Percentiles rank a stretch among this genome's conserved stretches.
These are phyloP conservation scores for Luscinia megarhynchos DNA, from an alignment of 2,797 vertebrate genomes.

Conservation along the genomic window DNA sequence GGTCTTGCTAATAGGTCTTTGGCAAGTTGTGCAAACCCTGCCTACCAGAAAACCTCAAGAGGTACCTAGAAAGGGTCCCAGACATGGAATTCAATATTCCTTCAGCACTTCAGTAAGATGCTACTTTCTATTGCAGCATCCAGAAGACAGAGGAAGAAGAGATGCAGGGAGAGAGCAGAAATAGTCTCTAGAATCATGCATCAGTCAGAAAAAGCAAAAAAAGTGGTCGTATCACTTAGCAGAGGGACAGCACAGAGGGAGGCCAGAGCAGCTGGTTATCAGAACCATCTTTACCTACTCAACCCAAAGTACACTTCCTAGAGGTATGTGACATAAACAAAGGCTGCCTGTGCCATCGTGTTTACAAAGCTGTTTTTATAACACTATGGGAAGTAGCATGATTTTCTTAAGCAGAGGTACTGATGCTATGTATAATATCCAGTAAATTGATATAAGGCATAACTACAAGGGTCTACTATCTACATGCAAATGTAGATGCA, in stretches of 20 bases:
- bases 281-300: not conserved
- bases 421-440: not conserved
- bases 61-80: not conserved
- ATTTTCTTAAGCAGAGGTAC: not conserved
- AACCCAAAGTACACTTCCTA: not conserved
- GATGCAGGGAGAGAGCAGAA: not conserved
- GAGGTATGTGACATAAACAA: not conserved
- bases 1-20: not conserved
- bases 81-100: not conserved
- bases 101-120: not conserved
- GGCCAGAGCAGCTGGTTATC: not conserved
- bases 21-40: not conserved
- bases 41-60: not conserved
- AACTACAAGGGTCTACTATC: not conserved
- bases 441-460: not conserved
- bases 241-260: not conserved
- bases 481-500: not conserved
- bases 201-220: not conserved
- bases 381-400: not conserved
- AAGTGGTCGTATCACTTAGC: not conserved
- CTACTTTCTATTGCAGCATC: not conserved
- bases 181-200: not conserved
- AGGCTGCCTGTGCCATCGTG: not conserved
- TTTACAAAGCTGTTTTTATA: not conserved
- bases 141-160: not conserved